Percentiles rank a stretch among this genome's conserved stretches.
Evolutionary conservation across 2,797 vertebrate genomes (phyloP).

Genomic region (Alcedo quadribrachys): DNA sequence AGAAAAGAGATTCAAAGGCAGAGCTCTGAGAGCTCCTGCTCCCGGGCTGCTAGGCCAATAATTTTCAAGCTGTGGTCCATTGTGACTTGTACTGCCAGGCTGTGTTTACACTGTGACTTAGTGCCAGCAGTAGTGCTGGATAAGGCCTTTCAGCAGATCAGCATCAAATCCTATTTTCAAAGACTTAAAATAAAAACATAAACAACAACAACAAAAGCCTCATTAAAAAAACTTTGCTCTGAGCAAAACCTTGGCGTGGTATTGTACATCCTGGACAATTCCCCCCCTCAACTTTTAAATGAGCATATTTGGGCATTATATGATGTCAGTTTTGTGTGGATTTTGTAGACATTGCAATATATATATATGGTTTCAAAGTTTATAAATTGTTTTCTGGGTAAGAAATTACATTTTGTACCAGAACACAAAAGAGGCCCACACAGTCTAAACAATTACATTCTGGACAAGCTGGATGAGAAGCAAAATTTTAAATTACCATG

Average conservation of each 20-base stretch:
- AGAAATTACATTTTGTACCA: not conserved
- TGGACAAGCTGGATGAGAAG: not conserved
- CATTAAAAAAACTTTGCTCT: not conserved
- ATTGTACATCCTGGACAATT: not conserved
- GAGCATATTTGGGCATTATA: not conserved
- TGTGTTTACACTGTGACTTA: slow-evolving; percentile 67
- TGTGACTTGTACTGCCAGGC: slow-evolving; percentile 33
- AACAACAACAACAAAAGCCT: not conserved
- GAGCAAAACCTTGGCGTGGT: not conserved
- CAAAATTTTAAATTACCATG: not conserved
- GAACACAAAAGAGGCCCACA: not conserved
- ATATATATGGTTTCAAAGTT: not conserved
- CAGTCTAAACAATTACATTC: not conserved
- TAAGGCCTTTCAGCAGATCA: slow-evolving; percentile 61
- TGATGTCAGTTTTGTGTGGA: not conserved
- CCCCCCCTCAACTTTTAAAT: not conserved
- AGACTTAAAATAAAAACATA: slow-evolving; percentile 46
- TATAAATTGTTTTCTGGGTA: not conserved
- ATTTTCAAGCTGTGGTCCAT: slow-evolving; percentile 65
- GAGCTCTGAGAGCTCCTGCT: slow-evolving; percentile 1
- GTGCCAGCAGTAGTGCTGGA: slow-evolving; percentile 53
- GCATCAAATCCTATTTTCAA: slow-evolving; percentile 62
- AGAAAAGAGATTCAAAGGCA: slow-evolving; percentile 32
- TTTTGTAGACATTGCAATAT: not conserved
- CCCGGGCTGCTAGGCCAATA: slow-evolving; percentile 13